These are phyloP conservation scores for Ectemnius continuus DNA, from an alignment of 2,888 invertebrate genomes.

Conservation along the genomic window DNA sequence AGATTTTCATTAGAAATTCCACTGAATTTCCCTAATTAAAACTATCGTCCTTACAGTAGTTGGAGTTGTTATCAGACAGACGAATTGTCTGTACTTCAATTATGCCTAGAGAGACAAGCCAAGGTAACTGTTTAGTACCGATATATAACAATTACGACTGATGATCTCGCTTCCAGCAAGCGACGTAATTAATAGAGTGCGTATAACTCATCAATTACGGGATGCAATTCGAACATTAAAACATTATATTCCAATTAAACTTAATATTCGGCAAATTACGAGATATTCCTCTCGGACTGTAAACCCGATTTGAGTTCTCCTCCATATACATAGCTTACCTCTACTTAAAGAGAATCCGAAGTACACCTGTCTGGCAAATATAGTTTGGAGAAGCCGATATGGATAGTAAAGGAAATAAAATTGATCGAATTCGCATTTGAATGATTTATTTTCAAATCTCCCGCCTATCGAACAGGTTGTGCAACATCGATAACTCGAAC, in stretches of 20 bases:
- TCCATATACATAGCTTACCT: constrained; percentile 28
- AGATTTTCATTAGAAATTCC: background rate
- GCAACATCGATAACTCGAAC: too few species aligned
- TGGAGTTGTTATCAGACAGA: constrained; percentile 59
- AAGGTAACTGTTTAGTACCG: constrained; percentile 51
- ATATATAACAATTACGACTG: constrained; percentile 57
- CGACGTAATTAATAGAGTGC: constrained; percentile 56
- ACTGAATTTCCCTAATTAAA: background rate
- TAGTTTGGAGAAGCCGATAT: too few species aligned
- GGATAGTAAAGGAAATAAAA: too few species aligned
- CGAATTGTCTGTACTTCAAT: constrained; percentile 51
- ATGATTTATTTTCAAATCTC: too few species aligned
- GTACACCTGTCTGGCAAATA: too few species aligned
- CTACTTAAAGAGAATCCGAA: too few species aligned
- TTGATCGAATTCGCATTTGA: too few species aligned
- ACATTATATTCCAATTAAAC: constrained; percentile 43
- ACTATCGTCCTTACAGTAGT: background rate
- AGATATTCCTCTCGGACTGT: too few species aligned
- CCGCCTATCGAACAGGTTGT: too few species aligned
- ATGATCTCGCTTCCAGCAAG: constrained; percentile 46
- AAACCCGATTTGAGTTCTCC: constrained; percentile 48
- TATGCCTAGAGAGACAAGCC: constrained; percentile 51
- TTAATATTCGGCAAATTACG: too few species aligned
- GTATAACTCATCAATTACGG: constrained; percentile 57
- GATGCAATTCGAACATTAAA: constrained; percentile 59